These are phyloP conservation scores for Tenrec ecaudatus DNA, from an alignment of 2,113 vertebrate genomes.

Conservation along the genomic window DNA sequence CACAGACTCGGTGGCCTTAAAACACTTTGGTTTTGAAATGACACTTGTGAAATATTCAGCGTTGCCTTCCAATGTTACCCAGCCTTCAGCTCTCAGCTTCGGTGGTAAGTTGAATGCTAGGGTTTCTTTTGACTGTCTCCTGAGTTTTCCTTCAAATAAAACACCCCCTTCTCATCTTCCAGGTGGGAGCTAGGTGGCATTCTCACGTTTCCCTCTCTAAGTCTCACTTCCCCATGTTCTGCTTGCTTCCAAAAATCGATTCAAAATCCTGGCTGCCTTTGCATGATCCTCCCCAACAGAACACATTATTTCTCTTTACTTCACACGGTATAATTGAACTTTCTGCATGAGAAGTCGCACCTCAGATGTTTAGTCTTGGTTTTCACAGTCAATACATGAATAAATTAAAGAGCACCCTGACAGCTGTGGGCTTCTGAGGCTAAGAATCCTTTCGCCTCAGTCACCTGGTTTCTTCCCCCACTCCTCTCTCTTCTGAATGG, in stretches of 20 bases:
- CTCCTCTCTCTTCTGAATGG: background rate
- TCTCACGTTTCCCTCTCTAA: background rate
- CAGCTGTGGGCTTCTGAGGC: conserved; percentile 61
- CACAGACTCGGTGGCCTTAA: background rate
- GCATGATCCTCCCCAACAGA: background rate
- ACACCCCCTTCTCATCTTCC: background rate
- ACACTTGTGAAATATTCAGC: conserved; percentile 67
- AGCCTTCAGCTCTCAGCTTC: background rate
- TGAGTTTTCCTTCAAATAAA: background rate
- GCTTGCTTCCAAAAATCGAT: background rate
- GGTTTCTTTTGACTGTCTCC: background rate
- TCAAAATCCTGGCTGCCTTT: background rate
- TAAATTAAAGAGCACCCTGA: conserved; percentile 48
- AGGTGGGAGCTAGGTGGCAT: background rate
- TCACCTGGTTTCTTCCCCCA: conserved; percentile 1
- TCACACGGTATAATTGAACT: conserved; percentile 60
- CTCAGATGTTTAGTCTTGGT: conserved; percentile 63
- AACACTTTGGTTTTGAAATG: conserved; percentile 31
- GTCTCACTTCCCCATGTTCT: background rate
- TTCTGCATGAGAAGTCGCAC: conserved; percentile 73
- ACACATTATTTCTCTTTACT: background rate
- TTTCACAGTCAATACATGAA: conserved; percentile 73
- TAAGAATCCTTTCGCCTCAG: background rate
- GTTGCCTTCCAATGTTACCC: background rate
- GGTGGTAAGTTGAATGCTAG: background rate